Evolutionary conservation across 1,140 invertebrate species (phyloP).

Genomic region (Parasteatoda tepidariorum): DNA sequence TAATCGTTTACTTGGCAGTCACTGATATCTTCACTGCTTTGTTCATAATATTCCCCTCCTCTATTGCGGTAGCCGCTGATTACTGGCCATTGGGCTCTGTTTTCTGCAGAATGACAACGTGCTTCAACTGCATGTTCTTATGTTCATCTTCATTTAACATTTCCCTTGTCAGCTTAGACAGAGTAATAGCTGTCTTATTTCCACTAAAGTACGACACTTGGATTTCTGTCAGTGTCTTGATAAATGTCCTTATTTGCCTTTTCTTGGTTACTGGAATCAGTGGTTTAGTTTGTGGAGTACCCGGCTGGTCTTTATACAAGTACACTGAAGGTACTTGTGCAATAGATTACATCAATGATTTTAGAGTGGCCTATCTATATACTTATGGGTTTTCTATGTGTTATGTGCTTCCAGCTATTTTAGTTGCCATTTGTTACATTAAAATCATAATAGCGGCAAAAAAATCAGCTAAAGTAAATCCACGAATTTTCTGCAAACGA

Average conservation of each 20-base stretch:
- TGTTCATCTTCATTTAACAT: slow-evolving; percentile 31
- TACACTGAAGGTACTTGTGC: slow-evolving; percentile 37
- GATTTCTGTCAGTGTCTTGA: background rate
- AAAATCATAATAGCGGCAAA: slow-evolving; percentile 10
- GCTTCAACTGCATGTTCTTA: slow-evolving; percentile 4
- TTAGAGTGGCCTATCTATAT: background rate
- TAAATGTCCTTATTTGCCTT: background rate
- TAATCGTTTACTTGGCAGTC: slow-evolving; percentile 21
- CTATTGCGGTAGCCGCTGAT: slow-evolving; percentile 1
- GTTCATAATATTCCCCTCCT: slow-evolving; percentile 25
- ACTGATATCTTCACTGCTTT: slow-evolving; percentile 34
- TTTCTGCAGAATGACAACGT: background rate
- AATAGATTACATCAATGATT: background rate
- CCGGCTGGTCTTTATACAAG: slow-evolving; percentile 27
- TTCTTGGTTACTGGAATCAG: background rate
- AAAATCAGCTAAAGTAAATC: background rate
- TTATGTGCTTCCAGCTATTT: background rate
- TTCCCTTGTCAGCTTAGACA: slow-evolving; percentile 33
- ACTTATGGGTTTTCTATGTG: background rate
- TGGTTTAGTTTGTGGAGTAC: background rate
- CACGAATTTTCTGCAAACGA: background rate
- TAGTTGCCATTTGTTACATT: background rate
- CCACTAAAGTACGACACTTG: slow-evolving; percentile 26
- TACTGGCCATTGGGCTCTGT: slow-evolving; percentile 27
- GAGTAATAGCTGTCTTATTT: slow-evolving; percentile 32